Evolutionary conservation across 1,140 invertebrate species (phyloP), one percentile per base, ranked within the genome.

Genomic region (Mycetomoellerius zeteki): DNA sequence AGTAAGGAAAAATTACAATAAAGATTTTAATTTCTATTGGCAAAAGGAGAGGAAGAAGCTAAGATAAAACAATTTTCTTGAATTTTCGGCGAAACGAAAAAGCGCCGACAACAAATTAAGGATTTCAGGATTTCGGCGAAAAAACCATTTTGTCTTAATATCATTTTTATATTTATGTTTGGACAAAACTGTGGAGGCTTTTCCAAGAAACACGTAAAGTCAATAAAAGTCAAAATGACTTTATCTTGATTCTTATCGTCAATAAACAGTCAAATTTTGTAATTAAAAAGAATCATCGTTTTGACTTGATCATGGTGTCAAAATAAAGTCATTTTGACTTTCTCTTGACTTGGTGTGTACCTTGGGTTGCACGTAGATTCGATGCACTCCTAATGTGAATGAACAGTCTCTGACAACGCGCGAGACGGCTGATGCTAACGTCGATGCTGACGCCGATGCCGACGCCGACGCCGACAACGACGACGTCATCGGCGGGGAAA

Each of bases 381-480:
- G 16, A 43, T 27, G 16, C 33, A 37, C 78, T 30, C 19, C n/a
- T 67, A 65, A 78, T 27, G 27, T 88, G 82, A 88, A 89, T 86
- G 87, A 80, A 88, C 64, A 82, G 78, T 6, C n/a, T 54, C 37
- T 12, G 56, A 19, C 43, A 16, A 14, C 19, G 58, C 19, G 58
- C 27, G 33, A 19, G 60, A 16, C 60, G 47, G 73, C n/a, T 14
- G 43, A 72, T 24, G 56, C 33, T 37, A 27, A 47, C 47, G 47
- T 3, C 33, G 21, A 81, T n/a, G 73, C 16, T 8, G 43, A 72
- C 33, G 65, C 33, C 27, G 37, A 81, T 16, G 65, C n/a, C 19
- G 30, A 69, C 62, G 69, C 16, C 52, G 12, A 54, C 62, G n/a
- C n/a, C n/a, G 50, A 12, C 75, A 58, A 64, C 10, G 76, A 6